These are phyloP conservation scores for Episyrphus balteatus DNA, from an alignment of 1,140 invertebrate genomes.

Conservation along the genomic window DNA sequence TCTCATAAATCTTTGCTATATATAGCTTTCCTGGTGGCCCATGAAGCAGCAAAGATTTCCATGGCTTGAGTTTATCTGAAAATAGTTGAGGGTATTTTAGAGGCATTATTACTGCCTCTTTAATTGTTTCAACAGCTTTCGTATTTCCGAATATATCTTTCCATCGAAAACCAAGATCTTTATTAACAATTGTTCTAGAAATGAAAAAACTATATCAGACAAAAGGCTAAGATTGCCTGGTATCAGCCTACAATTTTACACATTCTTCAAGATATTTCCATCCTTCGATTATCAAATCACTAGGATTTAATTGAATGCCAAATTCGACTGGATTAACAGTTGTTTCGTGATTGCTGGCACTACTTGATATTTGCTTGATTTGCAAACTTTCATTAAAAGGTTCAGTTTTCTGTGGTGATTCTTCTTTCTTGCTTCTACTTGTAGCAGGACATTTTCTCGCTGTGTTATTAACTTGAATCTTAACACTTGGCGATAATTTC, in stretches of 20 bases:
- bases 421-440: not conserved
- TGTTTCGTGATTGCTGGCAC: not conserved
- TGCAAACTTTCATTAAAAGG: not conserved
- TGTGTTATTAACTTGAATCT: slow-evolving; percentile 13
- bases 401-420: not conserved
- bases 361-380: not conserved
- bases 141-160: slow-evolving; percentile 64
- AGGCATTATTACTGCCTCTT: slow-evolving; percentile 82
- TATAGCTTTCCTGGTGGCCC: slow-evolving; percentile 59
- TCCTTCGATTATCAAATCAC: slow-evolving; percentile 5
- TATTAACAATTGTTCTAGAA: not conserved
- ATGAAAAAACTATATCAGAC: not conserved
- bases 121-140: slow-evolving; percentile 69
- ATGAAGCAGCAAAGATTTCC: slow-evolving; percentile 75
- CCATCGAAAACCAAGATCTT: slow-evolving; percentile 38
- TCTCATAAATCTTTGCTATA: slow-evolving; percentile 2
- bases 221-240: slow-evolving; percentile 6
- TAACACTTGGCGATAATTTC: slow-evolving; percentile 33
- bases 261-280: slow-evolving; percentile 14
- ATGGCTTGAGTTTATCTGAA: slow-evolving; percentile 62
- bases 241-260: not conserved
- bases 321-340: too few species aligned
- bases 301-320: too few species aligned
- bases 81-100: slow-evolving; percentile 78
- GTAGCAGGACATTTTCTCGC: too few species aligned